Percentiles rank a stretch among this genome's conserved stretches.
phyloP scores from a whole-genome alignment of 2,113 vertebrate species.

The western clawed frog (Xenopus tropicalis) region DNA sequence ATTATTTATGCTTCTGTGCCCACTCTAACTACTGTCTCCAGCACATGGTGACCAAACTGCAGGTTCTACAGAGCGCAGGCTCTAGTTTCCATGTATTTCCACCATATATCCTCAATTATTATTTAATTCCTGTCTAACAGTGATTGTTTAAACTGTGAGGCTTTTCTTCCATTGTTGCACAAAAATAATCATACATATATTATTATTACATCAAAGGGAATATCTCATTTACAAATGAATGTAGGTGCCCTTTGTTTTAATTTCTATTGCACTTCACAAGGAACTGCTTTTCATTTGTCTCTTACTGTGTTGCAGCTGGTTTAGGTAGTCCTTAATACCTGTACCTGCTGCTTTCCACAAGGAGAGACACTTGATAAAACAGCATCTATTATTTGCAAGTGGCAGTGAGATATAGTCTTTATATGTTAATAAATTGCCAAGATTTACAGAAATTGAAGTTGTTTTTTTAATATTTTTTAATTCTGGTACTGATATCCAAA shows the following conservation, averaged over 20 bases:
- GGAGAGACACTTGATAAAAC: conserved; percentile 35
- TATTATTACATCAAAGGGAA: conserved; percentile 76
- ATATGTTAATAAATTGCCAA: not conserved
- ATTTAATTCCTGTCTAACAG: not conserved
- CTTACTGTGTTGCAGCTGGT: conserved; percentile 72
- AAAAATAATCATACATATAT: conserved; percentile 63
- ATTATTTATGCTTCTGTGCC: not conserved
- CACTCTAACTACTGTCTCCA: not conserved
- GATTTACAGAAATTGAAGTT: too few relatives aligned
- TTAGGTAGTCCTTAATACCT: conserved; percentile 54
- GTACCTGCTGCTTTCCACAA: conserved; percentile 61
- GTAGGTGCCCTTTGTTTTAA: conserved; percentile 64
- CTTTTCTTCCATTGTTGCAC: conserved; percentile 38
- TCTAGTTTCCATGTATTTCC: not conserved
- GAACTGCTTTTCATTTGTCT: conserved; percentile 43
- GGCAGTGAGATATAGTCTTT: not conserved
- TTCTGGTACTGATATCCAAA: too few relatives aligned
- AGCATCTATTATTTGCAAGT: not conserved
- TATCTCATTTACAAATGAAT: conserved; percentile 84
- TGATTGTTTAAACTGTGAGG: not conserved
- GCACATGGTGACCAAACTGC: not conserved
- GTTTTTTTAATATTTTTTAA: too few relatives aligned
- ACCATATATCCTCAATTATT: not conserved
- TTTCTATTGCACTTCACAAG: conserved; percentile 59
- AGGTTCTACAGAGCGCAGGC: not conserved